Evolutionary conservation across 2,113 vertebrate genomes (phyloP).

Genomic region (Engraulis encrasicolus): DNA sequence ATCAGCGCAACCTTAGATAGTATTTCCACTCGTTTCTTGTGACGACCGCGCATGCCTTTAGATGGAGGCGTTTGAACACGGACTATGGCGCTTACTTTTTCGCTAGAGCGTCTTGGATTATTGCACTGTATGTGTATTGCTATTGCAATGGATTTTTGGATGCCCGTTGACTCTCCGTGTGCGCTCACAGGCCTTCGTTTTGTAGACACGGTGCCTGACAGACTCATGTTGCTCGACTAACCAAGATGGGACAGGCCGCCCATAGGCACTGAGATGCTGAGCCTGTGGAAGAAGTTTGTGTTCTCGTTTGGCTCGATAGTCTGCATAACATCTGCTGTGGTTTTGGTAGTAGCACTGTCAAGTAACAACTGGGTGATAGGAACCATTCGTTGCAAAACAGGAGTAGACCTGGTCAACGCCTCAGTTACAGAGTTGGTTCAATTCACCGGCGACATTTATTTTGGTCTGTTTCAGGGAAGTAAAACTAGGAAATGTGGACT

Average conservation of each 20-base stretch:
- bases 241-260: slow-evolving; percentile 64
- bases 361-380: slow-evolving; percentile 89
- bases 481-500: slow-evolving; percentile 92
- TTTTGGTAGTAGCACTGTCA: slow-evolving; percentile 82
- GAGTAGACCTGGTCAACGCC: slow-evolving; percentile 92
- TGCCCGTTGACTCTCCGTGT: background rate
- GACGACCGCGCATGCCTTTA: background rate
- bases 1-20: slow-evolving; percentile 34
- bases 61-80: background rate
- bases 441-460: slow-evolving; percentile 92
- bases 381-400: slow-evolving; percentile 91
- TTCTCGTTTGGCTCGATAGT: slow-evolving; percentile 83
- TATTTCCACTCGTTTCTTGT: slow-evolving; percentile 9
- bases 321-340: slow-evolving; percentile 82
- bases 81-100: background rate
- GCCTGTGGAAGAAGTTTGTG: slow-evolving; percentile 84
- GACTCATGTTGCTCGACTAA: background rate
- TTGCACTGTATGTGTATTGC: background rate
- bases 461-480: slow-evolving; percentile 88
- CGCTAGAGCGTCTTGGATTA: background rate
- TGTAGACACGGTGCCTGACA: too few relatives aligned
- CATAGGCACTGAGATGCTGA: slow-evolving; percentile 82
- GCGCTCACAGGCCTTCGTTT: background rate
- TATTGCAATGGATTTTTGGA: background rate
- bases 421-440: slow-evolving; percentile 86